Evolutionary conservation across 2,113 vertebrate genomes (phyloP).

Genomic region (Junco hyemalis): DNA sequence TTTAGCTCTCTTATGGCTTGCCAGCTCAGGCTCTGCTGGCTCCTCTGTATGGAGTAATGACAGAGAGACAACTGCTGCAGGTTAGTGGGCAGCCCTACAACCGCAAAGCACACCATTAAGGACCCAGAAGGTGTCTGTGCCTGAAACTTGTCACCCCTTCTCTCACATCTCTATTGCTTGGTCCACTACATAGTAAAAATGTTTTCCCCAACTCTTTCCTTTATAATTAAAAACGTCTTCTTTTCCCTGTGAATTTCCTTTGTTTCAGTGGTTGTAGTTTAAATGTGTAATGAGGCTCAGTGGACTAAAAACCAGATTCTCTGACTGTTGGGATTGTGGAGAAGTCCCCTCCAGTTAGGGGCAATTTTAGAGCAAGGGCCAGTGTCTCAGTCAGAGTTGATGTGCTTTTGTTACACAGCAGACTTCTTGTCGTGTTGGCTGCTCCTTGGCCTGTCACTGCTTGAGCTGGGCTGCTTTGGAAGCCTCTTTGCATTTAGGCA

Average conservation of each 20-base stretch:
- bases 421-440: background rate
- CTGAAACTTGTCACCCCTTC: background rate
- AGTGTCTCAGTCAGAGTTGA: background rate
- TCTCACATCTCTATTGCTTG: background rate
- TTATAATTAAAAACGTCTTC: background rate
- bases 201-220: background rate
- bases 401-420: background rate
- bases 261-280: background rate
- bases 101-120: background rate
- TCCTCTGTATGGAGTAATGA: background rate
- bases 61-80: background rate
- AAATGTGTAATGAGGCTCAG: background rate
- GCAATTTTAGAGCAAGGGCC: background rate
- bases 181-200: background rate
- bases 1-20: background rate
- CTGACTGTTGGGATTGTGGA: background rate
- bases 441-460: background rate
- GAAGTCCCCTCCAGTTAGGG: background rate
- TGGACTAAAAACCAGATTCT: background rate
- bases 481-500: background rate
- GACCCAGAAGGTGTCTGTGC: background rate
- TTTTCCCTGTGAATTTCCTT: background rate
- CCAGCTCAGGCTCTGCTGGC: background rate
- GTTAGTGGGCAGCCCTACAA: background rate
- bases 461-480: background rate